Evolutionary conservation across 2,113 vertebrate genomes (phyloP).

Genomic region (Austrofundulus limnaeus): DNA sequence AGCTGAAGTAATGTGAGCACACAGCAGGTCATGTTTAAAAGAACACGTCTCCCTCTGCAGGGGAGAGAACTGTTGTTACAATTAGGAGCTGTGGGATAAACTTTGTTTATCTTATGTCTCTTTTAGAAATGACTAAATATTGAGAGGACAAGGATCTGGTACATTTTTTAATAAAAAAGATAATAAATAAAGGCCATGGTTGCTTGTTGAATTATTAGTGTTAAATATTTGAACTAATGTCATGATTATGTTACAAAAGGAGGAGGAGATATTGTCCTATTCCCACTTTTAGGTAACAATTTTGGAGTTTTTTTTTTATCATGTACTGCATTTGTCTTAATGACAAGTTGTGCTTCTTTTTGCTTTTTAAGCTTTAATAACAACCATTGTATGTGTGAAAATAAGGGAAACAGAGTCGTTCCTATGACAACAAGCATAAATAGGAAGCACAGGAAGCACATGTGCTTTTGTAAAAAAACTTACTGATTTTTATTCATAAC

Average conservation of each 20-base stretch:
- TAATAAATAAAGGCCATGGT: no score
- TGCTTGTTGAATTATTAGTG: no score
- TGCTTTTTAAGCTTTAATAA: not conserved
- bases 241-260: no score
- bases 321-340: constrained; percentile 3
- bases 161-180: no score
- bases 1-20: not conserved
- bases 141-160: no score
- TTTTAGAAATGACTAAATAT: no score
- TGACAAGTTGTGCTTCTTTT: constrained; percentile 28
- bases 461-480: constrained; percentile 18
- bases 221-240: no score
- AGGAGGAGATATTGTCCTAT: no score
- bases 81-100: not conserved
- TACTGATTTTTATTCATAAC: constrained; percentile 46
- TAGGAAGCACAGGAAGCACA: constrained; percentile 47
- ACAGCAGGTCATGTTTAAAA: not conserved
- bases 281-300: not conserved
- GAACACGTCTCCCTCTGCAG: constrained; percentile 68
- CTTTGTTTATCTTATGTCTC: no score
- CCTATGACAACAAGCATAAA: constrained; percentile 55
- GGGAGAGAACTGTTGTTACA: constrained; percentile 9
- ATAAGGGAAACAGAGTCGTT: constrained; percentile 48
- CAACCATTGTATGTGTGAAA: constrained; percentile 37
- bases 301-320: not conserved